A percentile compares a stretch with the other conserved stretches of the same genome.
phyloP scores from a whole-genome alignment of 1,140 invertebrate species.

The Thalassaphorura encarpata region DNA sequence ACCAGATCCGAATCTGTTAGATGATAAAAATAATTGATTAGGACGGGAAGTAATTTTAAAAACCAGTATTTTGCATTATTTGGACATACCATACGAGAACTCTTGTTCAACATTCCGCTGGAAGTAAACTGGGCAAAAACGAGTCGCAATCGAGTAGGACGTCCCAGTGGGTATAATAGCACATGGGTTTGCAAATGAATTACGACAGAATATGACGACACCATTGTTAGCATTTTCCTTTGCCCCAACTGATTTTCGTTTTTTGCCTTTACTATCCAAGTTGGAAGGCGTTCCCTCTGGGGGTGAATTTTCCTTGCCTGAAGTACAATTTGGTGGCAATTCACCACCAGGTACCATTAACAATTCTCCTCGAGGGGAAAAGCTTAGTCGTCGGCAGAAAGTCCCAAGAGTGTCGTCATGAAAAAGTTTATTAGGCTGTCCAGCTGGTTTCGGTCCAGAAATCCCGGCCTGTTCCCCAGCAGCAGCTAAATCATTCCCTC shows the following conservation, averaged over 20 bases:
- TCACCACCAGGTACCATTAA: conserved; percentile 74
- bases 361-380: conserved; percentile 79
- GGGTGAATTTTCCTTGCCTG: not conserved
- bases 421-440: conserved; percentile 53
- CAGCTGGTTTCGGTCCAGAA: not conserved
- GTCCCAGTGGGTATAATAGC: conserved; percentile 56
- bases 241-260: no score
- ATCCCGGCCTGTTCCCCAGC: no score
- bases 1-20: conserved; percentile 12
- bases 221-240: conserved; percentile 18
- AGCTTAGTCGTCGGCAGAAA: conserved; percentile 77
- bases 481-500: not conserved
- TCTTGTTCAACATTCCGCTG: conserved; percentile 22
- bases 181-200: conserved; percentile 25
- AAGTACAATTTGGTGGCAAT: conserved; percentile 39
- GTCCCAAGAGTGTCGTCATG: conserved; percentile 91
- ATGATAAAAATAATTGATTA: conserved; percentile 3
- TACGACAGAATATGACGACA: conserved; percentile 28
- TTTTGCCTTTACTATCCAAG: no score
- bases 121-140: conserved; percentile 71
- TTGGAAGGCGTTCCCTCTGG: no score
- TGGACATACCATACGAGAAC: conserved; percentile 19
- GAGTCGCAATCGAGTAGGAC: conserved; percentile 64
- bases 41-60: not conserved
- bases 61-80: not conserved